Evolutionary conservation across 2,113 vertebrate genomes (phyloP).

Genomic region (Tachuris rubrigastra): DNA sequence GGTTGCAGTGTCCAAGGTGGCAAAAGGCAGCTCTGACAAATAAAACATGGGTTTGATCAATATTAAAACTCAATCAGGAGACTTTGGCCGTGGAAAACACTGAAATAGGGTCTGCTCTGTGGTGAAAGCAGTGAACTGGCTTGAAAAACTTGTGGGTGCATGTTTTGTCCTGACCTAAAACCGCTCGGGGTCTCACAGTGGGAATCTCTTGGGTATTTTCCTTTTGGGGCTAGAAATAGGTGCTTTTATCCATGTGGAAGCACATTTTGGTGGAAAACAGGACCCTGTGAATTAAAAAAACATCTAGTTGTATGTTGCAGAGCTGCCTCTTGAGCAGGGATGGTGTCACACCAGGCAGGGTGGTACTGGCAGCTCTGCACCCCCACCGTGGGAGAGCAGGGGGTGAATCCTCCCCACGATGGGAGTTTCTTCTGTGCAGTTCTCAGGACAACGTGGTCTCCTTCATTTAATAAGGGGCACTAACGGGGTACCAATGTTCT

Average conservation of each 20-base stretch:
- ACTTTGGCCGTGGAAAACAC: not conserved
- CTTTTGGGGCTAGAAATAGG: not conserved
- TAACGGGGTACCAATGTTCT: not conserved
- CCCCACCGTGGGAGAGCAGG: fast-evolving
- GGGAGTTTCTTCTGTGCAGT: fast-evolving
- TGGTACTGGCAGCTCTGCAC: not conserved
- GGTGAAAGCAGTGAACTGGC: not conserved
- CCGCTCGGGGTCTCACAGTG: fast-evolving
- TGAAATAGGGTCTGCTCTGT: not conserved
- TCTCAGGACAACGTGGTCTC: not conserved
- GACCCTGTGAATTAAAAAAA: not conserved
- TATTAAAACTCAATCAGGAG: not conserved
- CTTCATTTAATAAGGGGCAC: not conserved
- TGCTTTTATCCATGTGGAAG: not conserved
- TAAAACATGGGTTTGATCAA: not conserved
- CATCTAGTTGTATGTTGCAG: fast-evolving
- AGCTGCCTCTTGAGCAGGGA: not conserved
- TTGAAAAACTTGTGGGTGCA: not conserved
- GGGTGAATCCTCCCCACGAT: fast-evolving
- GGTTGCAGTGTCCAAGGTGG: not conserved
- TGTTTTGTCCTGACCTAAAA: not conserved
- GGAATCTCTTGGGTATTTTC: not conserved
- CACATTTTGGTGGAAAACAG: not conserved
- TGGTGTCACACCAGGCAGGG: fast-evolving
- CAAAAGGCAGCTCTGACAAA: not conserved